phyloP scores from a whole-genome alignment of 35 echinoderm and acorn worm genomes.

The Lytechinus pictus region DNA sequence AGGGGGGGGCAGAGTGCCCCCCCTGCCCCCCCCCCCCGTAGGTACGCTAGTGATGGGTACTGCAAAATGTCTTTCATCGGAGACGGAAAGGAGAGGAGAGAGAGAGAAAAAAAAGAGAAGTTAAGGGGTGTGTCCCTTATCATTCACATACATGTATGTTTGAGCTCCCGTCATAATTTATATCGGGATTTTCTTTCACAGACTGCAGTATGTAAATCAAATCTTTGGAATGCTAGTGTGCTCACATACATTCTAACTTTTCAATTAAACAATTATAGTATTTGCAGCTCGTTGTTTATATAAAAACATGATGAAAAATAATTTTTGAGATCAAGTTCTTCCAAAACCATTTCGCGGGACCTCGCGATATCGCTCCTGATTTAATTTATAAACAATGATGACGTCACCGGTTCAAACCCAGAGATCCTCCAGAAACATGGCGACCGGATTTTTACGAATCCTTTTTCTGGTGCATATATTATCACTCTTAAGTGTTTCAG shows the following conservation, averaged over 20 bases:
- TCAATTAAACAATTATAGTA: too few species aligned
- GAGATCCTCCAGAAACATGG: neutral
- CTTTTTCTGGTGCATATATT: neutral
- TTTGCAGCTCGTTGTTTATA: neutral
- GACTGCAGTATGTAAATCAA: too few species aligned
- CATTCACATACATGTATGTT: neutral
- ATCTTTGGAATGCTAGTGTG: too few species aligned
- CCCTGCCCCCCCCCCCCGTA: too few species aligned
- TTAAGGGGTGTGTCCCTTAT: neutral
- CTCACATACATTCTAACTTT: too few species aligned
- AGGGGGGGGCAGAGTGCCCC: too few species aligned
- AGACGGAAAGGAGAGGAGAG: too few species aligned
- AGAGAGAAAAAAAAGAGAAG: neutral
- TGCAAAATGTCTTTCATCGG: too few species aligned
- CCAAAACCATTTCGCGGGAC: neutral
- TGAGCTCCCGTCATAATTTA: neutral
- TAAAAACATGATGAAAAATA: neutral
- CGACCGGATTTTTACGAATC: neutral
- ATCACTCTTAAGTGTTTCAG: neutral
- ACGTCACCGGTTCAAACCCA: neutral
- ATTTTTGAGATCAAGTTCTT: neutral
- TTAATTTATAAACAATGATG: neutral
- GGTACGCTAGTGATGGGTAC: too few species aligned
- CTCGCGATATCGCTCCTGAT: neutral
- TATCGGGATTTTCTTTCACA: too few species aligned